A percentile compares a stretch with the other conserved stretches of the same genome.
Evolutionary conservation across 2,888 invertebrate genomes (phyloP).

Genomic region (Agrotis clavis): DNA sequence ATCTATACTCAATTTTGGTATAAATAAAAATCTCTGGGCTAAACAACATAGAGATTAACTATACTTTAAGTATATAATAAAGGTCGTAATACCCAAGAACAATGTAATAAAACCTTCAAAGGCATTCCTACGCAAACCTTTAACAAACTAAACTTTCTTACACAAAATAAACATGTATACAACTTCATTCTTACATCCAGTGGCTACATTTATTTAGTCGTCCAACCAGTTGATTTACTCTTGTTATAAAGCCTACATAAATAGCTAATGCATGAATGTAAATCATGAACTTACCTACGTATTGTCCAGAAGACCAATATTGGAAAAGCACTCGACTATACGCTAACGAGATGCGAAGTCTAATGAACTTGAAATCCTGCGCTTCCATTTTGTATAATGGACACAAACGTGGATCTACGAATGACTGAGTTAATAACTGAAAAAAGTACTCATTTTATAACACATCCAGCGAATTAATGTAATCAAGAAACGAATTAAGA

Average conservation of each 20-base stretch:
- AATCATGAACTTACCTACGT: conserved; percentile 65
- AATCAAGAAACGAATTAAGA: conserved; percentile 12
- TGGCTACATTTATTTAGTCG: conserved; percentile 48
- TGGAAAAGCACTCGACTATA: conserved; percentile 87
- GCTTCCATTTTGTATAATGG: conserved; percentile 88
- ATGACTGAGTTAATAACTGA: conserved; percentile 47
- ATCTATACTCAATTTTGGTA: background rate
- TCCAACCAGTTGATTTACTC: conserved; percentile 57
- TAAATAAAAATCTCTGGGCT: background rate
- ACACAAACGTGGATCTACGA: conserved; percentile 78
- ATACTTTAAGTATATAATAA: background rate
- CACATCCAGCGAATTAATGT: conserved; percentile 4
- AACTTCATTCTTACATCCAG: conserved; percentile 37
- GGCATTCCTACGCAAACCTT: background rate
- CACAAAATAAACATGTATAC: conserved; percentile 27
- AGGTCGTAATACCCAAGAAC: background rate
- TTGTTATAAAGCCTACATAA: conserved; percentile 63
- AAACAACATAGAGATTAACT: background rate
- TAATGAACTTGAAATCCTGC: conserved; percentile 90
- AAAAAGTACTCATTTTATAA: conserved; percentile 19
- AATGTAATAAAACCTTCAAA: background rate
- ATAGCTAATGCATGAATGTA: conserved; percentile 67
- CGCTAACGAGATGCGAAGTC: conserved; percentile 87
- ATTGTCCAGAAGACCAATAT: conserved; percentile 85
- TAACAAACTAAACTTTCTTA: conserved; percentile 3